Evolutionary conservation across 2,797 vertebrate species (phyloP).

Genomic region (Lycodopsis pacificus): DNA sequence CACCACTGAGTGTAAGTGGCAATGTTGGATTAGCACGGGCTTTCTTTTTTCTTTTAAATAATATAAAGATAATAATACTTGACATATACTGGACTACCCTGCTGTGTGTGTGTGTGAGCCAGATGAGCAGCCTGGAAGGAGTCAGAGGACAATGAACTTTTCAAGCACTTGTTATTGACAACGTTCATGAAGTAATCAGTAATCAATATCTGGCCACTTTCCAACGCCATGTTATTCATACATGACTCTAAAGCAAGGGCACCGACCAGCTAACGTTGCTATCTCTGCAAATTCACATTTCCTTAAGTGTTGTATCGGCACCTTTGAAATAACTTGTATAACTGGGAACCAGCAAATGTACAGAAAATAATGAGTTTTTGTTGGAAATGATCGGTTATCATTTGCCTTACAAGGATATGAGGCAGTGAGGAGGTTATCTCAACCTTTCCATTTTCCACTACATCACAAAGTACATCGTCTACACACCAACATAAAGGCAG

Average conservation of each 20-base stretch:
- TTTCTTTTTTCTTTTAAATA: background rate
- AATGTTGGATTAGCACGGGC: background rate
- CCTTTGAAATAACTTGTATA: background rate
- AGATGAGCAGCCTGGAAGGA: conserved; percentile 1
- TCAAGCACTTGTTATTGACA: conserved; percentile 17
- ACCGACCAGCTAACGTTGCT: background rate
- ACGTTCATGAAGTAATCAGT: background rate
- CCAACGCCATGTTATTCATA: background rate
- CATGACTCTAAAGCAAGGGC: background rate
- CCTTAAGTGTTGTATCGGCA: background rate
- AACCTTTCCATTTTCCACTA: background rate
- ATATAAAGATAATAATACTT: background rate
- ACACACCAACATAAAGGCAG: background rate
- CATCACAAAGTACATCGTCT: background rate
- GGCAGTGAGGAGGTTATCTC: background rate
- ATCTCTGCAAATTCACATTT: background rate
- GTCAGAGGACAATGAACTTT: conserved; percentile 14
- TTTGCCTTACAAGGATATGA: background rate
- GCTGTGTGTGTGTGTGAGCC: background rate
- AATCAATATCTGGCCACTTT: conserved; percentile 18
- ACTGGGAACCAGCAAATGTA: background rate
- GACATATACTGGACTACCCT: too few relatives aligned
- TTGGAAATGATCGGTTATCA: background rate
- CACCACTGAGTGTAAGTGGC: conserved; percentile 1
- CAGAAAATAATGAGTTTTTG: background rate